A percentile compares a stretch with the other conserved stretches of the same genome.
Evolutionary conservation across 2,888 invertebrate genomes (phyloP).

Genomic region (Brachypterus glaber): DNA sequence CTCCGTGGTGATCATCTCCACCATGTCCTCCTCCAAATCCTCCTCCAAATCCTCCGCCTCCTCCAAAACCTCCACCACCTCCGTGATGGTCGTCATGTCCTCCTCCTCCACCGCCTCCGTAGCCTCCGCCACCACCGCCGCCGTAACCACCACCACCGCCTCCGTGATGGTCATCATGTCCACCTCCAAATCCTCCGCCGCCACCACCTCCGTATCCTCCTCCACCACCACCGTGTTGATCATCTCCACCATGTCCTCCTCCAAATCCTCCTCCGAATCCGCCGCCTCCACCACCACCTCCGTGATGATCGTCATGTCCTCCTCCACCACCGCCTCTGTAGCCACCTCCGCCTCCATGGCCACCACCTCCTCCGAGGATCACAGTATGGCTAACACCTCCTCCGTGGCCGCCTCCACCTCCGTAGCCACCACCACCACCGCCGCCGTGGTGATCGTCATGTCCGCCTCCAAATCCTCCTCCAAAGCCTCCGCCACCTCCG

Average conservation of each 20-base stretch:
- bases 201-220: conserved; percentile 9
- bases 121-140: conserved; percentile 10
- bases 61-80: conserved; percentile 5
- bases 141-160: neutral
- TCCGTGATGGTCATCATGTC: conserved; percentile 9
- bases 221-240: conserved; percentile 8
- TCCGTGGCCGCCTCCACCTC: conserved; percentile 8
- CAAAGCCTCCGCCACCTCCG: conserved; percentile 9
- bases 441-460: conserved; percentile 3
- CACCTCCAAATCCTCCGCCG: conserved; percentile 9
- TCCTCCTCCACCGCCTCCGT: conserved; percentile 10
- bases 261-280: conserved; percentile 9
- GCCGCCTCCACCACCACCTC: conserved; percentile 13
- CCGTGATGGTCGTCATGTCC: conserved; percentile 7
- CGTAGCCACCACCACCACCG: conserved; percentile 7
- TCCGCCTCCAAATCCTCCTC: conserved; percentile 10
- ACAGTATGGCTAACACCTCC: neutral
- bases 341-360: conserved; percentile 6
- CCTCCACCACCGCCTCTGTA: conserved; percentile 10
- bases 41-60: conserved; percentile 8
- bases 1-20: conserved; percentile 6
- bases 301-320: conserved; percentile 10
- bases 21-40: conserved; percentile 11
- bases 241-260: too few relatives aligned
- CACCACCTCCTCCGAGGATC: conserved; percentile 8